Percentiles rank a stretch among this genome's conserved stretches.
These are phyloP conservation scores for Orchesella cincta DNA, from an alignment of 1,140 invertebrate genomes.

Conservation along the genomic window DNA sequence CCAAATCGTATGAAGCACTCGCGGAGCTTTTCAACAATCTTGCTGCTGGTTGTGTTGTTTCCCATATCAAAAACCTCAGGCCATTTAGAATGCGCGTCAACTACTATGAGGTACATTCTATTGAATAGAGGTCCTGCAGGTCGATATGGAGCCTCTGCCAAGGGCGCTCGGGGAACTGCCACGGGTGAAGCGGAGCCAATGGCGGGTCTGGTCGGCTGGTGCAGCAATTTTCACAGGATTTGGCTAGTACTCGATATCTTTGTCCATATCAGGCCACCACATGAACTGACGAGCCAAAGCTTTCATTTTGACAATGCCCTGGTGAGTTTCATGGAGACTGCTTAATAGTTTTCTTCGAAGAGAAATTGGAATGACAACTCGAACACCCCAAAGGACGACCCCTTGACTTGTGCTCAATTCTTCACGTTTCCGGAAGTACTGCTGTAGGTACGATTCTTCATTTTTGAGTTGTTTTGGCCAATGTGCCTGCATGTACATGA, in stretches of 20 bases:
- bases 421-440: not conserved
- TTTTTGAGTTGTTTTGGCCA: conserved; percentile 25
- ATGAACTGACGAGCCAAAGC: conserved; percentile 52
- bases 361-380: conserved; percentile 54
- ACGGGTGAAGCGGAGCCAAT: conserved; percentile 50
- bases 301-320: conserved; percentile 59
- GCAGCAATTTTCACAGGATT: conserved; percentile 49
- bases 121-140: conserved; percentile 56
- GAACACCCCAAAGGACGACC: conserved; percentile 50
- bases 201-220: conserved; percentile 46
- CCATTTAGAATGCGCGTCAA: conserved; percentile 60
- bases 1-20: conserved; percentile 54
- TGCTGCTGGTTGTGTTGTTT: conserved; percentile 28
- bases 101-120: conserved; percentile 55
- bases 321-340: conserved; percentile 56
- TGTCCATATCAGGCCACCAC: conserved; percentile 51
- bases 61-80: conserved; percentile 52
- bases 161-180: conserved; percentile 54
- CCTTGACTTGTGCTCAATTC: conserved; percentile 32
- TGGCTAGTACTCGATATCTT: conserved; percentile 52
- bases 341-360: conserved; percentile 50
- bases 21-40: conserved; percentile 45
- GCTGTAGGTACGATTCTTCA: not conserved
- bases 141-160: conserved; percentile 59
- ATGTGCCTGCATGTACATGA: not conserved